Evolutionary conservation across 2,888 invertebrate species (phyloP), one percentile per base, ranked within the genome.

Genomic region (Acrobasis consociella): DNA sequence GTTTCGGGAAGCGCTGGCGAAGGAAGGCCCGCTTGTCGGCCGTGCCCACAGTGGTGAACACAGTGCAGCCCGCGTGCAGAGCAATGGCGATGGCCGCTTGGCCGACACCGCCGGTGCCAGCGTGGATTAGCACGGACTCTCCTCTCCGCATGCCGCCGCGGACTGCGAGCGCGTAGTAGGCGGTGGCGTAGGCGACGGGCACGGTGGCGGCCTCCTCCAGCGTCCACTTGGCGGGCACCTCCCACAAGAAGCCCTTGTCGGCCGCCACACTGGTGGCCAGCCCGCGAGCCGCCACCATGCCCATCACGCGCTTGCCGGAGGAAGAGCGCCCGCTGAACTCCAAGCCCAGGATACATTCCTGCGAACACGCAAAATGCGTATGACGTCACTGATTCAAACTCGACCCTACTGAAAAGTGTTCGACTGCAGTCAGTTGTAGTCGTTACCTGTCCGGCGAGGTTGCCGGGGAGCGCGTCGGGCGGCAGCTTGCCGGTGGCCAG

Each of bases 61-160:
- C 98, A 62, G 94, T 95, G 89, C 98, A 96, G 59, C 98, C 98
- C 86, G 96, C 95, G 83, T 96, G 95, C 60, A 99, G 94, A 61
- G 99, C 98, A 76, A 99, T 97, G 17, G 97, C 94, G 76, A 99
- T 98, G 68, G 99, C 98, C 1, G 99, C 99, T 93, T 99, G 98
- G 9, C 99, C 99, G 46, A 99, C 99, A 77, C 99, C 99, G 64
- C 99, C 99, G 69, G 97, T 96, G 68, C 99, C 99, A 61, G 99
- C 98, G 85, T 99, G 99, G 72, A 99, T 95, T n/a, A 99, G 94
- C 64, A 99, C 95, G 53, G 94, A 93, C 77, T 99, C 97, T 9
- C 98, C 97, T 69, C 94, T 93, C 77, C 94, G 94, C 94, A 99
- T 94, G 78, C 95, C 94, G 49, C 99, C 99, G 73, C 99, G 94